A percentile compares a stretch with the other conserved stretches of the same genome.
These are phyloP conservation scores for Entelurus aequoreus DNA, from an alignment of 2,113 vertebrate species.

Conservation along the genomic window DNA sequence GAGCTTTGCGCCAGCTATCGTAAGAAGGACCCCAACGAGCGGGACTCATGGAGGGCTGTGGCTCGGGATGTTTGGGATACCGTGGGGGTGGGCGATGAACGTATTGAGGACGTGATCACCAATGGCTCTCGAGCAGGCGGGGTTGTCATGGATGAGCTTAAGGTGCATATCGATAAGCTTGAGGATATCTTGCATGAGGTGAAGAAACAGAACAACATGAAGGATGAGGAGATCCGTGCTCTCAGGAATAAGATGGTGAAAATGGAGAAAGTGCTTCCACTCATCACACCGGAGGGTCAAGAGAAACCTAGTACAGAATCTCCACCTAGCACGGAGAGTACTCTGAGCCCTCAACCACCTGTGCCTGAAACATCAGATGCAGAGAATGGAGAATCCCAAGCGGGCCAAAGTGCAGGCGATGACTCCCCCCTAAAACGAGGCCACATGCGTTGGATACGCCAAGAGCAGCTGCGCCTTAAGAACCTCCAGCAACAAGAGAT, in stretches of 20 bases:
- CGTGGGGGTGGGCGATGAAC: constrained; percentile 92
- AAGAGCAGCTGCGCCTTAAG: constrained; percentile 90
- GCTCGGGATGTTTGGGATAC: constrained; percentile 98
- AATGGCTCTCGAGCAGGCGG: constrained; percentile 69
- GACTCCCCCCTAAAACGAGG: constrained; percentile 80
- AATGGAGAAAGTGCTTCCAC: constrained; percentile 95
- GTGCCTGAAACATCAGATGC: constrained; percentile 49
- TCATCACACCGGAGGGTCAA: constrained; percentile 78
- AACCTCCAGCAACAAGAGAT: constrained; percentile 96
- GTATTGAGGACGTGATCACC: constrained; percentile 83
- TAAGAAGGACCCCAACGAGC: constrained; percentile 97
- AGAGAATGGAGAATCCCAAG: constrained; percentile 73
- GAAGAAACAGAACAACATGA: constrained; percentile 98
- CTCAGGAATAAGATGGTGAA: constrained; percentile 96
- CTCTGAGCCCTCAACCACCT: constrained; percentile 44
- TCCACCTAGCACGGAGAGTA: constrained; percentile 12
- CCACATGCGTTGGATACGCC: constrained; percentile 88
- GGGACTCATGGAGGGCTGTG: constrained; percentile 93
- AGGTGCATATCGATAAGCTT: constrained; percentile 94
- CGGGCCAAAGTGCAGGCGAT: constrained; percentile 71
- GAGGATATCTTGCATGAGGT: constrained; percentile 97
- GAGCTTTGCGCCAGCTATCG: constrained; percentile 91
- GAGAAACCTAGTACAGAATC: constrained; percentile 34
- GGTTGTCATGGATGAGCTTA: constrained; percentile 88
- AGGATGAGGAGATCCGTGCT: constrained; percentile 93